Base-by-base conservation (phyloP, 2,888 invertebrate genomes). In the Slavum lentiscoides region DNA sequence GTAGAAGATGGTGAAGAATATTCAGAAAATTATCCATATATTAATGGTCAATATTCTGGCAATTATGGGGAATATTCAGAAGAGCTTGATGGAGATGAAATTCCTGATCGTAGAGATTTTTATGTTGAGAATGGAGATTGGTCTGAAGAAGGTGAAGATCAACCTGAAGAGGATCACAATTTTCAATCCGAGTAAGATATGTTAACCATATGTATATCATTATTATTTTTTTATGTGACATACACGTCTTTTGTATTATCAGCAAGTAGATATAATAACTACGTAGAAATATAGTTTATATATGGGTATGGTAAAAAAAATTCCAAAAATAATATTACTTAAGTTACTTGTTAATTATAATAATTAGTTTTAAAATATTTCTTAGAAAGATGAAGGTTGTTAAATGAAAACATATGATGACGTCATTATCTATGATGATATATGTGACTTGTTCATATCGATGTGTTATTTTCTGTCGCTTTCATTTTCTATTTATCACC, bases 21-120 rank as follows among this genome's bases (percentile, higher is more conserved):
- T 55, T 19, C 43, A 74, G 37, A 15, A 4, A 62, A 66, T 43
- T 66, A 66, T 13, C 49, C 13, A 64, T 66, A 43, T 49, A 9
- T 49, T 49, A 75, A 74, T 43, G 21, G 62, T 17, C 23, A 19
- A 69, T 15, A 58, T 49, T 55, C 58, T 70, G 82, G 83, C 62
- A 59, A 82, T 66, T 85, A 23, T 61, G 11, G 13, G 0, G 11
- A 61, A 4, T 23, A 23, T 61, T 21, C 88, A 74, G 84, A 87
- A 74, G 84, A 87, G 64, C 91, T 23, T 37, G 6, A 37, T 30
- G 37, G 13, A 64, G 30, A 30, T 30, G 13, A 30, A 37, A 11
- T 5, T 13, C 43, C 39, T 17, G n/a, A 43, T n/a, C 19, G 15
- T n/a, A 21, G 67, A 67, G 21, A 67, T 21, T 67, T n/a, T 64